Percentiles rank a stretch among this genome's conserved stretches.
phyloP scores from a whole-genome alignment of 2,113 vertebrate genomes.

The Elanus axillaris region DNA sequence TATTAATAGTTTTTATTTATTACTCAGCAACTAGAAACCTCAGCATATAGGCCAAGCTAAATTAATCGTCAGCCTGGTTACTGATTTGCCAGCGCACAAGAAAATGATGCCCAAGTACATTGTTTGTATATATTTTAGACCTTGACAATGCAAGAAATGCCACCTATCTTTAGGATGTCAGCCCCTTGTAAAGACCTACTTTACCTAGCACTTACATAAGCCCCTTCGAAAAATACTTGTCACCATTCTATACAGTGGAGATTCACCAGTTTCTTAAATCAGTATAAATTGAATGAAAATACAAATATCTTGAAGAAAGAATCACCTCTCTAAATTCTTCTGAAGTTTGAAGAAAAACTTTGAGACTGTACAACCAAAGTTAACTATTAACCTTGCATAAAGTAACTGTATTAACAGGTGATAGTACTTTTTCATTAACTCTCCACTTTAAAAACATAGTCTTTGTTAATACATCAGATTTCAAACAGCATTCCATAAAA shows the following conservation, averaged over 20 bases:
- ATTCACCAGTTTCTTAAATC: background rate
- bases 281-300: background rate
- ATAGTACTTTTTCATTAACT: background rate
- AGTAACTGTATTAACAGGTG: background rate
- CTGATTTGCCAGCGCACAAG: background rate
- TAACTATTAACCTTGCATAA: background rate
- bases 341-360: constrained; percentile 43
- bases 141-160: background rate
- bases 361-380: background rate
- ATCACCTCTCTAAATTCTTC: background rate
- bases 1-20: background rate
- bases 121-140: background rate
- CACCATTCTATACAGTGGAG: background rate
- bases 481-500: constrained; percentile 3
- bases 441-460: background rate
- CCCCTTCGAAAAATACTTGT: background rate
- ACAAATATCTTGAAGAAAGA: background rate
- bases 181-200: background rate
- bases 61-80: background rate
- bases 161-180: background rate
- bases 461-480: background rate
- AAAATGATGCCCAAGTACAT: background rate
- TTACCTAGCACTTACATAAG: background rate
- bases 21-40: background rate
- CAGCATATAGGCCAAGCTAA: background rate